Evolutionary conservation across 2,113 vertebrate species (phyloP), one percentile per base, ranked within the genome.

Genomic region (Triplophysa dalaica): DNA sequence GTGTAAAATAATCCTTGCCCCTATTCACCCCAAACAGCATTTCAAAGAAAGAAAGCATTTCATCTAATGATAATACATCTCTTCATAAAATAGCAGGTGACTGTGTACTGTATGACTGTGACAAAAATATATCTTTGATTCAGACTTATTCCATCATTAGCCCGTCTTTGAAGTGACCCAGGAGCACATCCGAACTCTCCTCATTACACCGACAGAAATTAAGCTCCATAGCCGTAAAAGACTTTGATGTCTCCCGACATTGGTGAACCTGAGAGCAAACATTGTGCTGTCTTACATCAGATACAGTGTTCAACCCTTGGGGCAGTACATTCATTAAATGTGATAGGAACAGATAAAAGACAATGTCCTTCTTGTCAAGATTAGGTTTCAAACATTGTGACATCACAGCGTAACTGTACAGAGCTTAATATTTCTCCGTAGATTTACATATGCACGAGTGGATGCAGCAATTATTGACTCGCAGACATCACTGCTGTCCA

Each of bases 221-320:
- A 85, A 86, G 84, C 74, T 82, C 67, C 63, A 77, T 79, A n/a
- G 73, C 75, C 29, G 43, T 45, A 65, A 67, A 65, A 61, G 64
- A 82, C 89, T 92, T 90, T 91, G 89, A 91, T 90, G 90, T 88
- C 87, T 86, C 41, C 81, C 81, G 82, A 82, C 68, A 77, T 84
- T 74, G 19, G 77, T 81, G 24, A 50, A 85, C 82, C 52, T 75
- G 65, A 83, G 80, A 83, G 75, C 86, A 86, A 91, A 91, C 86
- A 90, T 89, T 88, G 90, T 86, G 88, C 61, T 66, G 83, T 88
- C 92, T 91, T 91, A 90, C 91, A 93, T 92, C 91, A 92, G 91
- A 92, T 91, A 91, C 63, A 77, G 72, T 83, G 73, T 82, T 84
- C 90, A 48, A 90, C 89, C 91, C 91, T 90, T 90, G 88, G 90